A percentile compares a stretch with the other conserved stretches of the same genome.
Conservation (phyloP, 2,888 invertebrate species). For the Macrophya alboannulata region DNA sequence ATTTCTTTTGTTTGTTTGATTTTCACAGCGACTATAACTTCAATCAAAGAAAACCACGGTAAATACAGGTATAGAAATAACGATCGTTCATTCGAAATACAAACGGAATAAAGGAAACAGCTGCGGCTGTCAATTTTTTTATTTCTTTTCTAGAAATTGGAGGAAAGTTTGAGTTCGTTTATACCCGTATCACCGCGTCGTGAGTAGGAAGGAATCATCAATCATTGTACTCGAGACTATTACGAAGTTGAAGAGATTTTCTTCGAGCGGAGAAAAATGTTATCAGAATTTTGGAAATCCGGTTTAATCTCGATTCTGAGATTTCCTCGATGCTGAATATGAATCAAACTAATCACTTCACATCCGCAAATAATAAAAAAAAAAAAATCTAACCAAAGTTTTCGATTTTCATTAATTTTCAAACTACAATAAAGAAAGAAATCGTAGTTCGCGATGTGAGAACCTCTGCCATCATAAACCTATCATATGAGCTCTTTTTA, state of each 20-base stretch:
- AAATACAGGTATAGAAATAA: not conserved
- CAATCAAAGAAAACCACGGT: not conserved
- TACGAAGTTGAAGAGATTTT: not conserved
- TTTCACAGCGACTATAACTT: not conserved
- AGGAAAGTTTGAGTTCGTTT: not conserved
- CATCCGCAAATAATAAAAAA: not conserved
- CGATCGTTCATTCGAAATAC: slow-evolving; percentile 14
- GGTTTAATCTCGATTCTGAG: not conserved
- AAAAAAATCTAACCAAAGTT: too few relatives aligned
- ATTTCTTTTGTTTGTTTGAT: not conserved
- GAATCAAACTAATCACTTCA: not conserved
- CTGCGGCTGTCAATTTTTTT: slow-evolving; percentile 11
- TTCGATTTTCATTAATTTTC: not conserved
- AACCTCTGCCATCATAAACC: slow-evolving; percentile 55
- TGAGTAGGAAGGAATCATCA: not conserved
- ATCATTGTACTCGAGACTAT: not conserved
- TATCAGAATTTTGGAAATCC: not conserved
- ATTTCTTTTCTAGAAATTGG: not conserved
- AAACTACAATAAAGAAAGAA: not conserved
- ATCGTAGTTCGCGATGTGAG: slow-evolving; percentile 28
- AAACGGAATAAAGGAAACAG: not conserved
- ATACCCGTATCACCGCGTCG: not conserved
- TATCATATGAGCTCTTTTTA: slow-evolving; percentile 56
- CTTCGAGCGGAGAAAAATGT: not conserved
- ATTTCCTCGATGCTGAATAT: not conserved